A percentile compares a stretch with the other conserved stretches of the same genome.
Conservation (phyloP, 2,797 vertebrate genomes). For the Sternotherus odoratus region DNA sequence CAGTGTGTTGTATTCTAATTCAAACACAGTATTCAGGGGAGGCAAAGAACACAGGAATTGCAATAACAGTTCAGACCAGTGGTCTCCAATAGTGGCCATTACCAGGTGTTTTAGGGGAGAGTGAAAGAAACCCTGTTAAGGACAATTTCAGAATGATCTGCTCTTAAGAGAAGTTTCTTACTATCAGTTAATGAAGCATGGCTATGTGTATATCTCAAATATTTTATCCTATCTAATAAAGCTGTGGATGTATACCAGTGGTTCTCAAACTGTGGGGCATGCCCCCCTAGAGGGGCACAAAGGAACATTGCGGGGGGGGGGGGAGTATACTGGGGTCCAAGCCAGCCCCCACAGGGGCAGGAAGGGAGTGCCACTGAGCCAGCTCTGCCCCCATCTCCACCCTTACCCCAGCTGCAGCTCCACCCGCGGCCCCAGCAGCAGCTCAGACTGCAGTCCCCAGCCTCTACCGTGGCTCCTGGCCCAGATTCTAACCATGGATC, state of each 20-base stretch:
- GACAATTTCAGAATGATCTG: not conserved
- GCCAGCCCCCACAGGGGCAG: no score
- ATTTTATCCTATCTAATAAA: not conserved
- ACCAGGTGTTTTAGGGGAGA: fast-evolving
- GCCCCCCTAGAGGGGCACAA: no score
- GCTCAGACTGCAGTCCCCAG: no score
- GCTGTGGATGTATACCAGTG: not conserved
- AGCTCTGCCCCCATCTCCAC: no score
- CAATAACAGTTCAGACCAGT: fast-evolving
- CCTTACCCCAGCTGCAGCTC: no score
- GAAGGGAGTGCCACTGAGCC: no score
- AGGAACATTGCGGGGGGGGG: no score
- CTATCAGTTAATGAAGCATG: not conserved
- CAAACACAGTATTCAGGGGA: not conserved
- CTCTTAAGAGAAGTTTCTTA: not conserved
- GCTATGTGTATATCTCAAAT: not conserved
- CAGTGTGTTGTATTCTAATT: not conserved
- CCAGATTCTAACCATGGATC: no score
- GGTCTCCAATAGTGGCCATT: fast-evolving
- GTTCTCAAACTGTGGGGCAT: no score
- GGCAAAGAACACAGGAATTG: not conserved
- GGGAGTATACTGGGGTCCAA: no score
- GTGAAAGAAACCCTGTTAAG: not conserved
- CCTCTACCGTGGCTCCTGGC: no score
- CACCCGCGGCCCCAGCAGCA: no score